Evolutionary conservation across 2,113 vertebrate species (phyloP).

Genomic region (Nematolebias whitei): DNA sequence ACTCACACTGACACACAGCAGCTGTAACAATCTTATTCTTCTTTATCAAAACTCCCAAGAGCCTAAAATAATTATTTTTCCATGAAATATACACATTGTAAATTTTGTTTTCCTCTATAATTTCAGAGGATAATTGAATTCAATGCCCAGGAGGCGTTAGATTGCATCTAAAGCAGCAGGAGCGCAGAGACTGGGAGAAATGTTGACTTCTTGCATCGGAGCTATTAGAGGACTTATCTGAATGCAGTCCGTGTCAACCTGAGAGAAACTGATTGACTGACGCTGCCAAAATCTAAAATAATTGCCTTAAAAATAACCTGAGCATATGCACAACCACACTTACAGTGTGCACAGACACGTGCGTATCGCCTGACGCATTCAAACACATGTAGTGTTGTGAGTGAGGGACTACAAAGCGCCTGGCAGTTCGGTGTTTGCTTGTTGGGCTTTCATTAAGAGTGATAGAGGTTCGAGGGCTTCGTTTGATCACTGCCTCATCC

Average conservation of each 20-base stretch:
- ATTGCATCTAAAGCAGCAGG: conserved; percentile 4
- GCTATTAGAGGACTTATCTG: conserved; percentile 56
- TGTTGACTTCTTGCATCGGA: conserved; percentile 45
- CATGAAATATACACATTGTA: conserved; percentile 58
- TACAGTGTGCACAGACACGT: conserved; percentile 11
- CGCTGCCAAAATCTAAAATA: conserved; percentile 53
- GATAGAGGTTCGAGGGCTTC: conserved; percentile 58
- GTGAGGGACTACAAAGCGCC: conserved; percentile 54
- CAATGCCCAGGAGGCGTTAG: conserved; percentile 46
- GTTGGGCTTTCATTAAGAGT: conserved; percentile 63
- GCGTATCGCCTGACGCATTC: conserved; percentile 1
- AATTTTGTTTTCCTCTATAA: conserved; percentile 63
- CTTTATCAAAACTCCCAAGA: conserved; percentile 52
- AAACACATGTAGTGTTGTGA: conserved; percentile 31
- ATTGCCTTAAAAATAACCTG: conserved; percentile 68
- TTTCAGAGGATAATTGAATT: conserved; percentile 66
- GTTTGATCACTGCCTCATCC: conserved; percentile 63
- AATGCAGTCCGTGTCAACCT: conserved; percentile 45
- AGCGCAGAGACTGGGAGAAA: conserved; percentile 17
- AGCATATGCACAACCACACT: conserved; percentile 3
- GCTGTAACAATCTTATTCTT: conserved; percentile 34
- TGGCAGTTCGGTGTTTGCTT: conserved; percentile 43
- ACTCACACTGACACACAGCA: conserved; percentile 25
- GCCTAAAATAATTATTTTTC: conserved; percentile 63
- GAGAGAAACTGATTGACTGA: conserved; percentile 50